Evolutionary conservation across 1,140 invertebrate genomes (phyloP), one percentile per base, ranked within the genome.

Genomic region (Arctopsyche grandis): DNA sequence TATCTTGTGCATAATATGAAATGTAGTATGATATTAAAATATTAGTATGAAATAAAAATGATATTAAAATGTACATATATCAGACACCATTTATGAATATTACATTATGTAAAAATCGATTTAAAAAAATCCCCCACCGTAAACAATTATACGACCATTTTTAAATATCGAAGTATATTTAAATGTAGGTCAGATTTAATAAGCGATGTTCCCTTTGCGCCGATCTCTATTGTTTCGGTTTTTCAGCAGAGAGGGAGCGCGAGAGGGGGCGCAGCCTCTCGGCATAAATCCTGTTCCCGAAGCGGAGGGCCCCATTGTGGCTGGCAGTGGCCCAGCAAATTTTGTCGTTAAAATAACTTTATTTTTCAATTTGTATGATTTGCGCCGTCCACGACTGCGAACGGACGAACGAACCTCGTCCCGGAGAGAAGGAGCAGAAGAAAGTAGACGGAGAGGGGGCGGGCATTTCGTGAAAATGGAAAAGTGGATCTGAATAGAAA

Each of bases 281-380:
- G 26, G 56, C 66, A 69, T 78, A 78, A 78, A 69, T 78, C 77
- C 38, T 19, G 56, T n/a, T 52, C 16, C 16, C 10, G 24, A 26
- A 14, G 7, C 29, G 26, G 16, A 26, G 69, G 26, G 4, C 29
- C 26, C 69, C 29, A 70, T 70, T 70, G 69, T 70, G 24, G 21
- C 73, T 79, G 78, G 78, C 78, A 79, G 43, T 75, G 58, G 56
- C 71, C 78, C 78, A 79, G 78, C 78, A 22, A 79, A 79, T 69
- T 79, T 66, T 75, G 78, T 75, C 78, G 71, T 79, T 69, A 79
- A 79, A 75, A 79, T 79, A 75, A 79, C 71, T 79, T 79, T 79
- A 79, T 79, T 79, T 79, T 79, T 79, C 78, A 79, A 79, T 79
- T 79, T 76, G 78, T 75, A 79, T 79, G 78, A 79, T 79, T 75